These are phyloP conservation scores for Drosophila kanapiae DNA, from an alignment of 1,140 invertebrate genomes.

Conservation along the genomic window DNA sequence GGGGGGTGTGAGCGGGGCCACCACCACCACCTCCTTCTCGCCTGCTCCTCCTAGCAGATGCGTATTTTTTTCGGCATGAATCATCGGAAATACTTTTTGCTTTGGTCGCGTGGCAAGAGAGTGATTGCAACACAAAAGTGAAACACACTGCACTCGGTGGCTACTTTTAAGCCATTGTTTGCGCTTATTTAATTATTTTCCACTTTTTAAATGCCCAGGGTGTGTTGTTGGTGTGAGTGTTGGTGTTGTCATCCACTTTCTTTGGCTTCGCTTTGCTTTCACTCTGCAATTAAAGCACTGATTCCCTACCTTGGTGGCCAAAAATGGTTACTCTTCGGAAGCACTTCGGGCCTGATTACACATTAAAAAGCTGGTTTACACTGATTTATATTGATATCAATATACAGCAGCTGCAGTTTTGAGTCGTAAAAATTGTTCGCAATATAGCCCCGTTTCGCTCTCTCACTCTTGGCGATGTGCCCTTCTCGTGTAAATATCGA, in stretches of 20 bases:
- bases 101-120: slow-evolving; percentile 17
- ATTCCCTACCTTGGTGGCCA: slow-evolving; percentile 18
- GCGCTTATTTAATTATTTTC: slow-evolving; percentile 47
- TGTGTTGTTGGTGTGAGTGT: slow-evolving; percentile 3
- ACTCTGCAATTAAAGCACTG: neutral
- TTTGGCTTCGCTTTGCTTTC: slow-evolving; percentile 37
- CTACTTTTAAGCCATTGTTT: slow-evolving; percentile 5
- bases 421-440: slow-evolving; percentile 32
- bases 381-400: slow-evolving; percentile 12
- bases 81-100: slow-evolving; percentile 32
- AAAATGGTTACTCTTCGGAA: slow-evolving; percentile 8
- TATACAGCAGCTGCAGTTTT: slow-evolving; percentile 13
- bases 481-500: neutral
- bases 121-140: slow-evolving; percentile 1
- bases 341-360: neutral
- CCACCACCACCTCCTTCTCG: slow-evolving; percentile 18
- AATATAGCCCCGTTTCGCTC: slow-evolving; percentile 20
- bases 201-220: slow-evolving; percentile 16
- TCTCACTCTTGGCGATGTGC: slow-evolving; percentile 2
- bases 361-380: slow-evolving; percentile 24
- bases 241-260: slow-evolving; percentile 34
- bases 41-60: neutral
- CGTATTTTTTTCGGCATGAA: slow-evolving; percentile 34
- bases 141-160: slow-evolving; percentile 8
- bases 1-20: slow-evolving; percentile 20